Conservation (phyloP, 2,888 invertebrate genomes). For the Andrena chrysosceles region DNA sequence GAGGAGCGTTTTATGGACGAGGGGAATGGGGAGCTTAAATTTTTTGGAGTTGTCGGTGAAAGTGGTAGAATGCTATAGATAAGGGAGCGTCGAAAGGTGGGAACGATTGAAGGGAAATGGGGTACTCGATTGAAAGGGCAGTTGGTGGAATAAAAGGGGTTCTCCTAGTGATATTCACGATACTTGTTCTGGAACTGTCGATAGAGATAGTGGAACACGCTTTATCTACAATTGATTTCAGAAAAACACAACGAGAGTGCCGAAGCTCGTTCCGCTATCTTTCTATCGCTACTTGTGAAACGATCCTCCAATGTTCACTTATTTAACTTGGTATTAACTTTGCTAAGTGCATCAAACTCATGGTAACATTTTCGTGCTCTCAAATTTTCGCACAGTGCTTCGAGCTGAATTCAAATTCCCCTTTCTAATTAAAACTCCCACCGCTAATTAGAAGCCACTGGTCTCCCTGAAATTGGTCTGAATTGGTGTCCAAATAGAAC, state of each 20-base stretch:
- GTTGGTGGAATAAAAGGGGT: background rate
- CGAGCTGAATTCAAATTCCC: too few species aligned
- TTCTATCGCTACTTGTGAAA: conserved; percentile 9
- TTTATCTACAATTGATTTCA: conserved; percentile 6
- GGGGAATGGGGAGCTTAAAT: too few species aligned
- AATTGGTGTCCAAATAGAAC: too few species aligned
- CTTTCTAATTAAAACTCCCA: too few species aligned
- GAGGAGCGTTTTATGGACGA: background rate
- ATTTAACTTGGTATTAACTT: conserved; percentile 28
- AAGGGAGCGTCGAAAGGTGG: background rate
- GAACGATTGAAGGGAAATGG: background rate
- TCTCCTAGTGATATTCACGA: background rate
- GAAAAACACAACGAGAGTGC: conserved; percentile 1
- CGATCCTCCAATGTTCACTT: conserved; percentile 14
- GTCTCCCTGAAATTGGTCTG: too few species aligned
- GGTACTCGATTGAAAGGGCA: background rate
- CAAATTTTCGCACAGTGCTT: too few species aligned
- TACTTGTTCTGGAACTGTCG: background rate
- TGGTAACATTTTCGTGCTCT: too few species aligned
- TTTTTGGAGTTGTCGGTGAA: background rate
- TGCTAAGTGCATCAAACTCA: background rate
- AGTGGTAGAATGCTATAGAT: conserved; percentile 1
- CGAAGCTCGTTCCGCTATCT: conserved; percentile 25
- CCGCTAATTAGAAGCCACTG: too few species aligned
- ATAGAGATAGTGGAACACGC: background rate